Evolutionary conservation across 2,113 vertebrate genomes (phyloP).

Genomic region (Xiphorhynchus elegans): DNA sequence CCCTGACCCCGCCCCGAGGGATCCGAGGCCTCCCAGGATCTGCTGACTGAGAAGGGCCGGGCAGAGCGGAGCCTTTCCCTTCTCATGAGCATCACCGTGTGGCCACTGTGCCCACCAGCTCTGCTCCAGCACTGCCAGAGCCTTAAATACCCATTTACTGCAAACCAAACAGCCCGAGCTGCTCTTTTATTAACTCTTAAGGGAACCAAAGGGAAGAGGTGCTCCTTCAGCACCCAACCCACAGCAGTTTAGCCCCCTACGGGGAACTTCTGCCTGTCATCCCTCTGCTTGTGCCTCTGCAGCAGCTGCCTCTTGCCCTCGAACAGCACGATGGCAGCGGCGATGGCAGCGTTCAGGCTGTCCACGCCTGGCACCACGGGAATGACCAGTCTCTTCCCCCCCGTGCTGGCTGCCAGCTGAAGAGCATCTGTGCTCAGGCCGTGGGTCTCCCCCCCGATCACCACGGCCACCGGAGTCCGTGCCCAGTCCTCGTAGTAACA

Average conservation of each 20-base stretch:
- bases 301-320: conserved; percentile 87
- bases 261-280: neutral
- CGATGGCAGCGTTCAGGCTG: conserved; percentile 91
- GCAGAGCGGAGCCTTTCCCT: neutral
- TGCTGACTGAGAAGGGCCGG: neutral
- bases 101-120: neutral
- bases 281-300: neutral
- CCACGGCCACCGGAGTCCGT: conserved; percentile 77
- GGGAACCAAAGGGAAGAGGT: neutral
- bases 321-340: conserved; percentile 88
- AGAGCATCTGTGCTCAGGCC: conserved; percentile 85
- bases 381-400: conserved; percentile 81
- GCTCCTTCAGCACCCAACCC: neutral
- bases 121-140: neutral
- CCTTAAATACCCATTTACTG: neutral
- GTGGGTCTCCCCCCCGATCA: conserved; percentile 87
- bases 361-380: conserved; percentile 83
- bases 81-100: conserved; percentile 18
- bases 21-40: rapidly evolving
- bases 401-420: conserved; percentile 76
- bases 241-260: neutral
- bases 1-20: neutral
- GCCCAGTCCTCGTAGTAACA: conserved; percentile 84
- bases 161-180: neutral
- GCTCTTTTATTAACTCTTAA: conserved; percentile 12